phyloP scores from a whole-genome alignment of 2,888 invertebrate species.

The Metopia argyrocephala region DNA sequence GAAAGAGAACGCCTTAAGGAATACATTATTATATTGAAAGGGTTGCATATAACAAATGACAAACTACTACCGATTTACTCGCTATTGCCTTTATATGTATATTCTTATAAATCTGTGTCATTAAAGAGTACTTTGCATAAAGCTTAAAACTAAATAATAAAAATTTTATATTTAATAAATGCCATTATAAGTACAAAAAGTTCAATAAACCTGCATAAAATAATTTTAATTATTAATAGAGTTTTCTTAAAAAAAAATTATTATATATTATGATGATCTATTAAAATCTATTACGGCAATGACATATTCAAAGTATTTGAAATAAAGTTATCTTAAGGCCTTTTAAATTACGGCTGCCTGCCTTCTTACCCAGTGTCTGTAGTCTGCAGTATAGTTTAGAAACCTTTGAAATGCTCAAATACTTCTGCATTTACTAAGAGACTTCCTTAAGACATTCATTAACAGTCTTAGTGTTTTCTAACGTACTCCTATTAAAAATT shows the following conservation, averaged over 20 bases:
- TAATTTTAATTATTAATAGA: not conserved
- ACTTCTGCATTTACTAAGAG: too few species aligned
- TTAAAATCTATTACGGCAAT: too few species aligned
- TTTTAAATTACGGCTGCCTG: not conserved
- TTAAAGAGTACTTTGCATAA: not conserved
- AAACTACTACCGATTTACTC: too few species aligned
- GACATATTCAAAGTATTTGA: not conserved
- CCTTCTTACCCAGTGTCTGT: not conserved
- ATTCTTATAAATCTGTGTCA: not conserved
- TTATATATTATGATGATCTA: too few species aligned
- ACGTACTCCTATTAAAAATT: constrained; percentile 24
- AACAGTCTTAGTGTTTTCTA: constrained; percentile 16
- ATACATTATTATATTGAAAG: too few species aligned
- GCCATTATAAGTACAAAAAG: not conserved
- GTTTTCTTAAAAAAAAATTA: not conserved
- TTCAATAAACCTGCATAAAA: constrained; percentile 12
- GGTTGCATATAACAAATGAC: too few species aligned
- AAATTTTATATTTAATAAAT: not conserved
- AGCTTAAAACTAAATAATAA: constrained; percentile 8
- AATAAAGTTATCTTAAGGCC: not conserved
- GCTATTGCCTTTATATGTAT: not conserved
- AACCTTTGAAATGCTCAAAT: constrained; percentile 37
- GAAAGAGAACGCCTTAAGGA: too few species aligned
- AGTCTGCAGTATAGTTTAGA: constrained; percentile 11
- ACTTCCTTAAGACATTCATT: too few species aligned